Base-by-base conservation (phyloP, 23 tunicate species). In the Clavelina lepadiformis region DNA sequence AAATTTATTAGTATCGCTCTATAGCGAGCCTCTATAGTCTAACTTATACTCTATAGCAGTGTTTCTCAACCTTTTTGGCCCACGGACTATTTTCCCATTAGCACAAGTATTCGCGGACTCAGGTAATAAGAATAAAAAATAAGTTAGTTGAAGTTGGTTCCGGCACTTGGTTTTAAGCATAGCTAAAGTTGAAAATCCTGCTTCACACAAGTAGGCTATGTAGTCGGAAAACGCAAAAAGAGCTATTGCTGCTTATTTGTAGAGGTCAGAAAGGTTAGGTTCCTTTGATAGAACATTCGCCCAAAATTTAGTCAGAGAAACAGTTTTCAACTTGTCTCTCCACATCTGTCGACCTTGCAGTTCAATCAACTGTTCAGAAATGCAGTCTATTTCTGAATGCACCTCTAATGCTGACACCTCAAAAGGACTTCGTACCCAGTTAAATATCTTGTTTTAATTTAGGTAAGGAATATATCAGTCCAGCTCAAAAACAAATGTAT, bases 331-430 rank as follows among this genome's bases (percentile, higher is more conserved):
- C n/a, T 24, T 59, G 49, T 71, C 71, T 71, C 51, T 62, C 72
- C 72, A 71, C 71, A 71, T 31, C 68, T 62, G 77, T 71, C 77
- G 77, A 22, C 77, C 61, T 71, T 71, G 77, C 67, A 71, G n/a
- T 32, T 62, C 50, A 28, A 31, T 24, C 77, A 71, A 62, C 32
- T 71, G 67, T 71, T 61, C 72, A 71, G 72, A 36, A 59, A 59
- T 59, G 65, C 35, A 59, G 8, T 59, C 65, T 23, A 59, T 29
- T 24, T 24, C 65, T 29, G 65, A 29, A 59, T 59, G 65, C 29
- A 59, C 19, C 35, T 26, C 36, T 59, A 33, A 26, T 25, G 77
- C 77, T 71, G 77, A 57, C 49, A 71, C 77, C 71, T 58, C 51
- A 19, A 71, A 71, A 6, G 77, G 77, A 61, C 51, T 59, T 58